Base-by-base conservation (phyloP, 2,888 invertebrate genomes). In the Dolichomitus sp. region DNA sequence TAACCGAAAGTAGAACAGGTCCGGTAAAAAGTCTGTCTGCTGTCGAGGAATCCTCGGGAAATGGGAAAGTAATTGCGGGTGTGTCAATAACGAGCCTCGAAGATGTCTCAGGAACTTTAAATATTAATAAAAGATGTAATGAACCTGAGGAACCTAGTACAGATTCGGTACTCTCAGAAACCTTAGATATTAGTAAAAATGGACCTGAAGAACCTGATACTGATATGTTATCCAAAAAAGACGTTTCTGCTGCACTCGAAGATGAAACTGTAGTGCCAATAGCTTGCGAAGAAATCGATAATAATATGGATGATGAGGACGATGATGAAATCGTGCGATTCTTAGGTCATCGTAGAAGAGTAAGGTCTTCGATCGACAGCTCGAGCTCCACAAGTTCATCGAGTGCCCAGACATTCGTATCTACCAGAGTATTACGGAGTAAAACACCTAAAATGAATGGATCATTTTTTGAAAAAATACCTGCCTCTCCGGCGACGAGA, bases 291-390 rank as follows among this genome's bases (percentile, higher is more conserved):
- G 45, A 57, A 42, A 17, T 2, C 17, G 11, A 9, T 19, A 70
- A 66, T 5, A 68, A 42, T 57, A 69, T 73, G 27, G 73, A 73
- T 2, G 75, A 61, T 7, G 80, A 74, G 30, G 78, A 83, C 11
- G 83, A 83, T 17, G 68, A 76, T 23, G 83, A 83, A 12, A 77
- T 80, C n/a, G 77, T 83, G 6, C 40, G 30, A 17, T 77, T 80
- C 19, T 17, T 80, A 3, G 48, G 61, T 11, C 17, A 42, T 6
- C 61, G 40, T 11, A 48, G 83, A 54, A 72, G 63, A 69, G 2
- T 11, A 0, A 66, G 48, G 30, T 33, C 54, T 4, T 23, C 7
- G 6, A 68, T 63, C 5, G 27, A 57, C 9, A 73, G 42, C 23
- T 30, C 54, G 11, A n/a, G 30, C 5, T 61, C 63, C 33, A 42